phyloP scores from a whole-genome alignment of 2,888 invertebrate species.

The Ectropis crepuscularia region DNA sequence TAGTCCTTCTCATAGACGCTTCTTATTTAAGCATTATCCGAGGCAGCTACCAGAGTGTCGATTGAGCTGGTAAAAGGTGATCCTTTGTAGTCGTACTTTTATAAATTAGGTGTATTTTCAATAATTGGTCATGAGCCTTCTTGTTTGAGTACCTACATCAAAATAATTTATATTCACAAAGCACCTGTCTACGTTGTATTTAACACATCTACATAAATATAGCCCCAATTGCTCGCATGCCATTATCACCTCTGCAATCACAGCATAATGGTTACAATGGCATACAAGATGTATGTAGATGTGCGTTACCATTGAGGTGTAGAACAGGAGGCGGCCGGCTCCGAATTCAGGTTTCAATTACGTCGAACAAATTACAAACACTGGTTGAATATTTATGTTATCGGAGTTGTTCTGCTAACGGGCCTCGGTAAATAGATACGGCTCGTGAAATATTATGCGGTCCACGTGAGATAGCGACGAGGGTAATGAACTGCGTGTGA shows the following conservation, averaged over 20 bases:
- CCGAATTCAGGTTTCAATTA: constrained; percentile 22
- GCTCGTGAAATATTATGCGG: neutral
- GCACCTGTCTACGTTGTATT: neutral
- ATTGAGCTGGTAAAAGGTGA: too few relatives aligned
- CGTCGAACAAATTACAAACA: constrained; percentile 21
- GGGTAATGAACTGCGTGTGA: too few relatives aligned
- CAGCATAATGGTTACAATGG: constrained; percentile 25
- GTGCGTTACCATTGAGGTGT: constrained; percentile 17
- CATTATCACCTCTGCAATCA: constrained; percentile 20
- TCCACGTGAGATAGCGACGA: too few relatives aligned
- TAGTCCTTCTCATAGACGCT: too few relatives aligned
- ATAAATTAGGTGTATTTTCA: too few relatives aligned
- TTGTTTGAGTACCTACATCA: too few relatives aligned
- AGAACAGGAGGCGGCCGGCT: constrained; percentile 20
- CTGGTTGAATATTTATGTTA: constrained; percentile 21
- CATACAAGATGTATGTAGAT: constrained; percentile 27
- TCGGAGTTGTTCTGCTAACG: constrained; percentile 7
- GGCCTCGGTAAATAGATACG: neutral
- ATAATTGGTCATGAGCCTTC: too few relatives aligned
- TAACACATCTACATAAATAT: constrained; percentile 18
- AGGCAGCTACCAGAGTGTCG: too few relatives aligned
- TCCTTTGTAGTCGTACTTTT: too few relatives aligned
- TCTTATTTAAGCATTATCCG: too few relatives aligned
- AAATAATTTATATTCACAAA: neutral
- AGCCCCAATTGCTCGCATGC: constrained; percentile 17